A percentile compares a stretch with the other conserved stretches of the same genome.
Evolutionary conservation across 2,113 vertebrate species (phyloP).

Genomic region (Ancistrus triradiatus): DNA sequence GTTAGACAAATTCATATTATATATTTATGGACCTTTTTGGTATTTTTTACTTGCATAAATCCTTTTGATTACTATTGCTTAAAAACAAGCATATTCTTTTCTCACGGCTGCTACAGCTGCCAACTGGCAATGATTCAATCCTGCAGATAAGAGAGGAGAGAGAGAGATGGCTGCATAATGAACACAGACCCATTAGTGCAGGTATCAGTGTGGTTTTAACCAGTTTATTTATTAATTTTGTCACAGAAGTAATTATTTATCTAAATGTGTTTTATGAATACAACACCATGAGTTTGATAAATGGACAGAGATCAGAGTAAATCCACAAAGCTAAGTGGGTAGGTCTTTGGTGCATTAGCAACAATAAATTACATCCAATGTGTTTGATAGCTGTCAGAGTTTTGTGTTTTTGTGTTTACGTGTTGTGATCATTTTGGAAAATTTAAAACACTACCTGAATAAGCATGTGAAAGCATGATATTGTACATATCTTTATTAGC

Average conservation of each 20-base stretch:
- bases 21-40: slow-evolving; percentile 15
- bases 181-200: slow-evolving; percentile 49
- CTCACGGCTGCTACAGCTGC: slow-evolving; percentile 21
- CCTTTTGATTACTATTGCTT: slow-evolving; percentile 37
- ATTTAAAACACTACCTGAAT: no score
- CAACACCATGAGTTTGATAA: slow-evolving; percentile 37
- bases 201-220: slow-evolving; percentile 31
- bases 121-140: slow-evolving; percentile 44
- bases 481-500: no score
- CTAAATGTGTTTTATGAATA: slow-evolving; percentile 45
- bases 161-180: slow-evolving; percentile 43
- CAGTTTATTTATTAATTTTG: slow-evolving; percentile 39
- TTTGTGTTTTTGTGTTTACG: not conserved
- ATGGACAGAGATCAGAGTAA: slow-evolving; percentile 33
- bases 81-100: slow-evolving; percentile 20
- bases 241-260: slow-evolving; percentile 47
- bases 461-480: no score
- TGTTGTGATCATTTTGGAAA: slow-evolving; percentile 12
- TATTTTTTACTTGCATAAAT: slow-evolving; percentile 25
- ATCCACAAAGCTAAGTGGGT: slow-evolving; percentile 39
- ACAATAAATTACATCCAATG: slow-evolving; percentile 15
- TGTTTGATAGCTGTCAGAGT: slow-evolving; percentile 24
- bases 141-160: slow-evolving; percentile 32
- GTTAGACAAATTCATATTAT: slow-evolving; percentile 35
- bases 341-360: slow-evolving; percentile 8